Evolutionary conservation across 1,140 invertebrate species (phyloP).

Genomic region (Drosophila ananassae): DNA sequence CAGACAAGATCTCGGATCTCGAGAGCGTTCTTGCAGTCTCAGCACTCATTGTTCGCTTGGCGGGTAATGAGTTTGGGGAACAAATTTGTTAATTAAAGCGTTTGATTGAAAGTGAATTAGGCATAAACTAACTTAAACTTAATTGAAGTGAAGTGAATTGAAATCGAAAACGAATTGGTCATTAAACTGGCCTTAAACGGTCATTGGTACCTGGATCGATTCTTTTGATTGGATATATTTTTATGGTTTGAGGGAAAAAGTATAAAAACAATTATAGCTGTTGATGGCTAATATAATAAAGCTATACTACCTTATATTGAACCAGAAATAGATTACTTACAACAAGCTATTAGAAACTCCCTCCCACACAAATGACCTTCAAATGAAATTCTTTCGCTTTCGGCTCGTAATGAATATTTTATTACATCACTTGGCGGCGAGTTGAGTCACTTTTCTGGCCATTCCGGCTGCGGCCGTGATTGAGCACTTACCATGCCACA

Average conservation of each 20-base stretch:
- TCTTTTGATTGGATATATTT: constrained; percentile 7
- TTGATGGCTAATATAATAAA: too few relatives aligned
- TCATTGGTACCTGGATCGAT: constrained; percentile 53
- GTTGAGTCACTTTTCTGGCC: constrained; percentile 62
- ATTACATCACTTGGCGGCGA: constrained; percentile 64
- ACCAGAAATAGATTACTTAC: not conserved
- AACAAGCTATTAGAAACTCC: not conserved
- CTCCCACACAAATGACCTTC: constrained; percentile 23
- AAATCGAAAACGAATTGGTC: constrained; percentile 46
- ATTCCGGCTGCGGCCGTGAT: constrained; percentile 55
- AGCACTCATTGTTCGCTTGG: constrained; percentile 35
- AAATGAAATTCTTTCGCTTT: constrained; percentile 56
- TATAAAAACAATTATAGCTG: not conserved
- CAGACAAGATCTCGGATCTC: constrained; percentile 46
- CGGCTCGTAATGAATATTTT: constrained; percentile 15
- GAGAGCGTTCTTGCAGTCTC: constrained; percentile 46
- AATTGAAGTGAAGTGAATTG: constrained; percentile 53
- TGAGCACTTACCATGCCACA: constrained; percentile 66
- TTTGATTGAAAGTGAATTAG: constrained; percentile 50
- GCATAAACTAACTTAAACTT: constrained; percentile 22
- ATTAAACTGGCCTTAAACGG: constrained; percentile 28
- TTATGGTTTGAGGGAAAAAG: constrained; percentile 1
- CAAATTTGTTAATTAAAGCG: constrained; percentile 59
- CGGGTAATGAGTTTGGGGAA: constrained; percentile 42
- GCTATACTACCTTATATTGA: too few relatives aligned